Evolutionary conservation across 2,113 vertebrate genomes (phyloP), one percentile per base, ranked within the genome.

Genomic region (Misgurnus anguillicaudatus): DNA sequence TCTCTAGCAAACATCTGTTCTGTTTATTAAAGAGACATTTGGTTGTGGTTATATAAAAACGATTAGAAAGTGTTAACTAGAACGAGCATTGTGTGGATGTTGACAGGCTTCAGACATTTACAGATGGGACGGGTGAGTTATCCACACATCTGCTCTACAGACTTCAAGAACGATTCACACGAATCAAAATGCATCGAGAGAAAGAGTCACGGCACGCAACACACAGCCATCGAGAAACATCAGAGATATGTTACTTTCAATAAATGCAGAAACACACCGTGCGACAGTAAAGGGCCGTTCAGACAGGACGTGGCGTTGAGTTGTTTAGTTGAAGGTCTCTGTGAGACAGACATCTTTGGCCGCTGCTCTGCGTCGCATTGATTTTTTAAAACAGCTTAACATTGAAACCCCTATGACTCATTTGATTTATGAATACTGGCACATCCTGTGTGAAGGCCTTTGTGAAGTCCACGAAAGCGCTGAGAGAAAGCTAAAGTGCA

Each of bases 31-130:
- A 90, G 86, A 88, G 84, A 90, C 85, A 80, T 79, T 82, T 86
- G 66, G 75, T 87, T 80, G 86, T 85, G 88, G 90, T 90, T 91
- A 92, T 91, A 91, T 90, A 90, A 92, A 93, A 93, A 90, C 86
- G 89, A 88, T 89, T 91, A 90, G 88, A 93, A 92, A 91, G 82
- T 82, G 89, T 87, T 88, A 87, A 91, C 87, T 85, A 90, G 86
- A 90, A 83, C 78, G 84, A 90, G 86, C 87, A 89, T 70, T 14
- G 62, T 62, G 85, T 89, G 88, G 88, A 88, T 86, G 89, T 90
- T 70, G 41, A 78, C 90, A 82, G 86, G 88, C 88, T 88, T 90
- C 87, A 90, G 88, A 89, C 88, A 91, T 87, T 87, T 83, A 91
- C 89, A 90, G 86, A 72, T 86, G 75, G 75, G 85, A 65, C 48